Percentiles rank a stretch among this genome's conserved stretches.
Conservation (phyloP, 2,797 vertebrate genomes). For the Dendrocincla fuliginosa region DNA sequence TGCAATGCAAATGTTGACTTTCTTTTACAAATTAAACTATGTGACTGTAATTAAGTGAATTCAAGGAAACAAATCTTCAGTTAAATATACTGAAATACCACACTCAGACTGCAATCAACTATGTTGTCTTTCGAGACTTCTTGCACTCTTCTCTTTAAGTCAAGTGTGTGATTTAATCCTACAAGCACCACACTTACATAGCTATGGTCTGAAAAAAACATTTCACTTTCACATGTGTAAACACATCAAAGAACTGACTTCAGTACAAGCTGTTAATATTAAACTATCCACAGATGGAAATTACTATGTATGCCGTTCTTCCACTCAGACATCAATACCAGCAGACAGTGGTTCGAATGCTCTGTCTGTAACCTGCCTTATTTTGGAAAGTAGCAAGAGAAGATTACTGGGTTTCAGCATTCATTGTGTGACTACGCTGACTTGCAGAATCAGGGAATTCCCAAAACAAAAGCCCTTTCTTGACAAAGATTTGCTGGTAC, state of each 20-base stretch:
- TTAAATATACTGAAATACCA: conserved; percentile 46
- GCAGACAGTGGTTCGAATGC: conserved; percentile 13
- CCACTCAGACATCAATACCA: neutral
- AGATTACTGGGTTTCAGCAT: conserved; percentile 2
- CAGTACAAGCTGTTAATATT: conserved; percentile 23
- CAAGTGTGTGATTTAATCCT: conserved; percentile 42
- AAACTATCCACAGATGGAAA: conserved; percentile 33
- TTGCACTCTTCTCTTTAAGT: conserved; percentile 24
- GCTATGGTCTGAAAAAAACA: conserved; percentile 52
- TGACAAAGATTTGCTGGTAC: neutral
- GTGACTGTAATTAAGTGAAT: conserved; percentile 53
- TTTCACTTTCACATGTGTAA: conserved; percentile 35
- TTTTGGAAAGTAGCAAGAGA: conserved; percentile 31
- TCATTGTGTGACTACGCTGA: neutral
- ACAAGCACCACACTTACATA: conserved; percentile 11
- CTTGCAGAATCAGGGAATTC: neutral
- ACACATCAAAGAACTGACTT: conserved; percentile 30
- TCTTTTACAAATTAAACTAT: conserved; percentile 52
- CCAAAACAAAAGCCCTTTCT: neutral
- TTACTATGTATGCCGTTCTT: neutral
- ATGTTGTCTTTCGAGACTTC: conserved; percentile 32
- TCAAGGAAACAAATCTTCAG: conserved; percentile 52
- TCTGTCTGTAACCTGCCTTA: neutral
- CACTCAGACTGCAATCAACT: conserved; percentile 48
- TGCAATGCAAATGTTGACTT: conserved; percentile 56